Base-by-base conservation (phyloP, 2,888 invertebrate species). In the Physocephala rufipes region DNA sequence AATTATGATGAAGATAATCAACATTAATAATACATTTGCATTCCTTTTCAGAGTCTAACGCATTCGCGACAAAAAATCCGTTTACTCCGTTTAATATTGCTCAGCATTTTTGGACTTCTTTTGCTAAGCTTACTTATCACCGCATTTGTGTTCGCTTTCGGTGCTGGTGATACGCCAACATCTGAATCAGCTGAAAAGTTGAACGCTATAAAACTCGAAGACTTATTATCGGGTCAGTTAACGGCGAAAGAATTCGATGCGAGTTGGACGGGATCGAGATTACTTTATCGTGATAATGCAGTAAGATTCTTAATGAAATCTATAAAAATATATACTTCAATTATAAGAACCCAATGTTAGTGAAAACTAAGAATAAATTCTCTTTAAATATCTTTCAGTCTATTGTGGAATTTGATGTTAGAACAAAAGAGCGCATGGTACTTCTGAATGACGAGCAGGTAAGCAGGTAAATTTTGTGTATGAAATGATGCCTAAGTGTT, bases 231-330 rank as follows among this genome's bases (percentile, higher is more conserved):
- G 49, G 93, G 93, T 62, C 89, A 88, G 73, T 90, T 91, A 74
- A 86, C 89, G 16, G 88, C 93, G 0, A 88, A 88, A 73, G 87
- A 89, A 55, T 95, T 95, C 84, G 95, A 95, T 84, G 95, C 92
- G 67, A 90, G 92, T 62, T 95, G 95, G 95, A 90, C 91, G 83
- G 93, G 89, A 79, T 88, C 87, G 74, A 90, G 90, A 79, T 86
- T 93, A 73, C 82, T 93, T 74, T 93, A 89, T 84, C 89, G 89
- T 71, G 90, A 90, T 5, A 72, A 77, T 61, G 74, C 74, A 76
- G 84, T 84, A 78, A 78, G 82, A 74, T 21, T 63, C 9, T 58
- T n/a, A 15, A 3, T 19, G 16, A 47, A 47, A 47, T 47, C 47
- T 9, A 47, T 15, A 47, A 15, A 9, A 47, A 47, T 9, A 47